These are phyloP conservation scores for Pandion haliaetus DNA, from an alignment of 2,113 vertebrate genomes.

Conservation along the genomic window DNA sequence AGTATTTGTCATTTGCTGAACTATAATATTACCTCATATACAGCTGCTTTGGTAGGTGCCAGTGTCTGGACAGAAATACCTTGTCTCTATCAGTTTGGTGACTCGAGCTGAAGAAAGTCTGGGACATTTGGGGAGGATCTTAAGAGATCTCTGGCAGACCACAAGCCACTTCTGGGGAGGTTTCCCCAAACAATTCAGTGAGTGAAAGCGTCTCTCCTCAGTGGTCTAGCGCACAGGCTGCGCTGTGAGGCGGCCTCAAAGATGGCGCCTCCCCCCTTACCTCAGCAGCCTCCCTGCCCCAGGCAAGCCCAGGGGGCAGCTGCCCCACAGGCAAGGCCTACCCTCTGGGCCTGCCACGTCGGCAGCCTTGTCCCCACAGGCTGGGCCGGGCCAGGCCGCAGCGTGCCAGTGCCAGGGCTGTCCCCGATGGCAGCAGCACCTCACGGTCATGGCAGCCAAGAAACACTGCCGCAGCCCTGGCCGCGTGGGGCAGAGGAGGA, in stretches of 20 bases:
- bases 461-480: neutral
- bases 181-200: fast-evolving
- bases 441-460: neutral
- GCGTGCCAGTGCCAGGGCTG: neutral
- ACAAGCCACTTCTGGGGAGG: neutral
- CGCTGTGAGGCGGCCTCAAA: fast-evolving
- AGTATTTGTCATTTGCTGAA: neutral
- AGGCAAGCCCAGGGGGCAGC: neutral
- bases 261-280: neutral
- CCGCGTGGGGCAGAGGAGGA: fast-evolving
- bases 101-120: neutral
- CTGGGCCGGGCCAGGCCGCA: fast-evolving
- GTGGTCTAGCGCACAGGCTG: fast-evolving
- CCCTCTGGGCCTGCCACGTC: neutral
- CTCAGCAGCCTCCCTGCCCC: neutral
- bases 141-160: neutral
- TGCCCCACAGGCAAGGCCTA: neutral
- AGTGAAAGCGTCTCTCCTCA: fast-evolving
- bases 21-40: neutral
- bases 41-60: neutral
- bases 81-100: neutral
- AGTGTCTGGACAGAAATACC: neutral
- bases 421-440: neutral
- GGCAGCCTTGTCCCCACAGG: neutral
- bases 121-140: neutral